These are phyloP conservation scores for Pissodes strobi DNA, from an alignment of 1,140 invertebrate species.

Conservation along the genomic window DNA sequence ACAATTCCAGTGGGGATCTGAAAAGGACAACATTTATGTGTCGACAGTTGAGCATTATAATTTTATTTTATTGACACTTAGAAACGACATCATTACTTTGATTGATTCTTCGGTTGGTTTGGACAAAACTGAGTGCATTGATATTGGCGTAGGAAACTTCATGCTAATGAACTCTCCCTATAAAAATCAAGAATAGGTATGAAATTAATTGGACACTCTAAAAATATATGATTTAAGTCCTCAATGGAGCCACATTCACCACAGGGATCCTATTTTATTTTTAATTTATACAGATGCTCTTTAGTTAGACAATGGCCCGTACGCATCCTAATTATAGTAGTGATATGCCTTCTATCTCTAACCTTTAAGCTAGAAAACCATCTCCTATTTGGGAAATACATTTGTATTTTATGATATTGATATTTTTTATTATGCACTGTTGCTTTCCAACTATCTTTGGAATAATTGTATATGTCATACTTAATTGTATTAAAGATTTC, in stretches of 20 bases:
- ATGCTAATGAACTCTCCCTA: neutral
- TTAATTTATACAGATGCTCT: constrained; percentile 12
- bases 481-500: constrained; percentile 3
- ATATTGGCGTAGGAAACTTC: neutral
- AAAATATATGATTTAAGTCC: constrained; percentile 22
- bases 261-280: constrained; percentile 7
- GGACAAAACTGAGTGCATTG: neutral
- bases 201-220: constrained; percentile 22
- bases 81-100: neutral
- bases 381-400: constrained; percentile 4
- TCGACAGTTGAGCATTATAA: neutral
- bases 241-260: constrained; percentile 10
- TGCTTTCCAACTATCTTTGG: neutral
- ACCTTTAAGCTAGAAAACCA: neutral
- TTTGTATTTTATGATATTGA: neutral
- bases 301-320: constrained; percentile 18
- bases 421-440: no score
- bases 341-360: constrained; percentile 18
- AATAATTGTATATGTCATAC: no score
- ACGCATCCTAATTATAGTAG: constrained; percentile 21
- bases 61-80: constrained; percentile 1
- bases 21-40: neutral
- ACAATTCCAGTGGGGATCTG: neutral
- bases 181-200: constrained; percentile 1
- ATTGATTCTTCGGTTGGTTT: neutral